Conservation (phyloP, 1,140 invertebrate genomes). For the Aphelenchoides besseyi region DNA sequence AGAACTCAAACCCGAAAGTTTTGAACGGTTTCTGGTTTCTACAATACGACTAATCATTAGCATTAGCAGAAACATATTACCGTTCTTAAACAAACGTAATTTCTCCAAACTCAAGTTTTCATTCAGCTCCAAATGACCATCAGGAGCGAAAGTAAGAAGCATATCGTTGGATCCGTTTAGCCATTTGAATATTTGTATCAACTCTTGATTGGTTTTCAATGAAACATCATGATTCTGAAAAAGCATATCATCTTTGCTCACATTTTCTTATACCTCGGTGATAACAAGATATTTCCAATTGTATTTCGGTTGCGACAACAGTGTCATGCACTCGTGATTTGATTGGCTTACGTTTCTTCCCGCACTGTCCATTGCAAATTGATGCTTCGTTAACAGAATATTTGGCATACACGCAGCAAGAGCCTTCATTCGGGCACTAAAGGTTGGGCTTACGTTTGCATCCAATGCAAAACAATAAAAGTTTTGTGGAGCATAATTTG, state of each 20-base stretch:
- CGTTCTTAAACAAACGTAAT: not conserved
- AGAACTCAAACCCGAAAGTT: not conserved
- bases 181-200: constrained; percentile 14
- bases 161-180: constrained; percentile 9
- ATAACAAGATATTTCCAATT: constrained; percentile 2
- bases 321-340: not conserved
- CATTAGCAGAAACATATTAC: not conserved
- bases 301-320: not conserved
- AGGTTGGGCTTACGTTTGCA: not conserved
- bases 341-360: constrained; percentile 3
- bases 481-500: constrained; percentile 6
- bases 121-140: not conserved
- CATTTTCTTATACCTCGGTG: not conserved
- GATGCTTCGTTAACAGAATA: not conserved
- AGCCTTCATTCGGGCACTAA: not conserved
- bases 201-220: constrained; percentile 11
- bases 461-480: constrained; percentile 11
- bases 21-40: not conserved
- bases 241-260: not conserved
- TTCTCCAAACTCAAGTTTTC: not conserved
- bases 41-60: not conserved
- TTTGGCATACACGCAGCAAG: not conserved
- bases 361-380: not conserved
- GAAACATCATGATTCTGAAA: constrained; percentile 6
- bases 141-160: not conserved